Evolutionary conservation across 2,797 vertebrate species (phyloP).

Genomic region (Danionella dracula): DNA sequence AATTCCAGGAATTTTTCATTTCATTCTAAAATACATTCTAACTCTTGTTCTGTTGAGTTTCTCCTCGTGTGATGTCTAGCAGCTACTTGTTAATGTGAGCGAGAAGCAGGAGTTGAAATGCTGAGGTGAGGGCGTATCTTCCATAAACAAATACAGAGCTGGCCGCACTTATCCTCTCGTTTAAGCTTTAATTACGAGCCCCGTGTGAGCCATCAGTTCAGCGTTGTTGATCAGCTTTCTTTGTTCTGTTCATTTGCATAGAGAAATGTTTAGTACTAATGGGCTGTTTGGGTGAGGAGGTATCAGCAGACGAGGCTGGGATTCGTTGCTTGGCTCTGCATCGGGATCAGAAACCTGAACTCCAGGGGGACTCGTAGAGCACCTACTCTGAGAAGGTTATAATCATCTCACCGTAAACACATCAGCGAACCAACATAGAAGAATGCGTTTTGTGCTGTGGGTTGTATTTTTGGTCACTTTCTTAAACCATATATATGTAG

Average conservation of each 20-base stretch:
- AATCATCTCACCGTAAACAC: conserved; percentile 35
- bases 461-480: no score
- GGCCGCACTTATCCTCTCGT: conserved; percentile 62
- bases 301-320: conserved; percentile 57
- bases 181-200: conserved; percentile 68
- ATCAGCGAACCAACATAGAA: conserved; percentile 36
- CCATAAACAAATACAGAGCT: conserved; percentile 38
- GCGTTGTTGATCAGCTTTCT: conserved; percentile 64
- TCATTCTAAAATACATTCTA: no score
- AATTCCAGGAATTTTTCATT: no score
- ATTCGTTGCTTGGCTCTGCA: conserved; percentile 21
- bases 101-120: conserved; percentile 8
- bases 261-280: conserved; percentile 62
- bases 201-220: conserved; percentile 59
- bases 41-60: no score
- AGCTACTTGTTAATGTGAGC: conserved; percentile 33
- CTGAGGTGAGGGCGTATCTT: conserved; percentile 25
- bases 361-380: conserved; percentile 30
- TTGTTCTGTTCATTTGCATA: conserved; percentile 73
- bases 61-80: conserved; percentile 30
- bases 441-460: no score
- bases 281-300: conserved; percentile 68
- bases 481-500: no score
- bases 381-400: conserved; percentile 34
- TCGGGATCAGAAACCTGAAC: conserved; percentile 29